phyloP scores from a whole-genome alignment of 2,888 invertebrate species.

The Ramazzottius varieornatus region DNA sequence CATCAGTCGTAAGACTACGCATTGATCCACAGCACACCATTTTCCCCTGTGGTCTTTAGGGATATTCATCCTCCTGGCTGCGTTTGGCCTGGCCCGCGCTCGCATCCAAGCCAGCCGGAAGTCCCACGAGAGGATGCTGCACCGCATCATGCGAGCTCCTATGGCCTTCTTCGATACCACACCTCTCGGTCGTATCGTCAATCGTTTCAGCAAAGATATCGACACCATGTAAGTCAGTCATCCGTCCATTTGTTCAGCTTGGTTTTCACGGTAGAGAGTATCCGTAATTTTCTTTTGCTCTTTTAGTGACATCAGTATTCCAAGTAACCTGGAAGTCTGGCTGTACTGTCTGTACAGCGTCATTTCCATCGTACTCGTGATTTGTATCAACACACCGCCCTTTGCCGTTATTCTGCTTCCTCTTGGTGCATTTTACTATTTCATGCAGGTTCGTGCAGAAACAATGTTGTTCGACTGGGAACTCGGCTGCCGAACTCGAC shows the following conservation, averaged over 20 bases:
- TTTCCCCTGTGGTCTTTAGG: too few species aligned
- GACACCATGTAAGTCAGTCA: constrained; percentile 17
- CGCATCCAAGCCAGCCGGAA: constrained; percentile 6
- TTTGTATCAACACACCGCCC: constrained; percentile 17
- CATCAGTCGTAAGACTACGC: background rate
- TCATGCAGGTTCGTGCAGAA: constrained; percentile 17
- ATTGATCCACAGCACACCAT: too few species aligned
- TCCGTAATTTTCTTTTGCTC: background rate
- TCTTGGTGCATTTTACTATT: constrained; percentile 10
- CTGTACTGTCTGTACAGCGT: constrained; percentile 8
- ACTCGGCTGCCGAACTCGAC: too few species aligned
- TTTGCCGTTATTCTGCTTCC: constrained; percentile 20
- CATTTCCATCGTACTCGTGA: constrained; percentile 7
- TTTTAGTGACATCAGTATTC: constrained; percentile 10
- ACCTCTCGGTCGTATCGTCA: constrained; percentile 4
- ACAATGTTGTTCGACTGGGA: too few species aligned
- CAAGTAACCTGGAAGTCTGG: constrained; percentile 14
- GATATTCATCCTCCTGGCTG: constrained; percentile 6
- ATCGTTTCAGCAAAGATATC: constrained; percentile 15
- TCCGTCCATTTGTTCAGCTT: background rate
- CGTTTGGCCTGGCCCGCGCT: constrained; percentile 10
- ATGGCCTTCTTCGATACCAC: constrained; percentile 20
- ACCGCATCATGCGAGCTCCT: constrained; percentile 22
- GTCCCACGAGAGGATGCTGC: constrained; percentile 7
- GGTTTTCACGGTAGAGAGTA: background rate